Conservation (phyloP, 2,797 vertebrate species). For the Semotilus atromaculatus region DNA sequence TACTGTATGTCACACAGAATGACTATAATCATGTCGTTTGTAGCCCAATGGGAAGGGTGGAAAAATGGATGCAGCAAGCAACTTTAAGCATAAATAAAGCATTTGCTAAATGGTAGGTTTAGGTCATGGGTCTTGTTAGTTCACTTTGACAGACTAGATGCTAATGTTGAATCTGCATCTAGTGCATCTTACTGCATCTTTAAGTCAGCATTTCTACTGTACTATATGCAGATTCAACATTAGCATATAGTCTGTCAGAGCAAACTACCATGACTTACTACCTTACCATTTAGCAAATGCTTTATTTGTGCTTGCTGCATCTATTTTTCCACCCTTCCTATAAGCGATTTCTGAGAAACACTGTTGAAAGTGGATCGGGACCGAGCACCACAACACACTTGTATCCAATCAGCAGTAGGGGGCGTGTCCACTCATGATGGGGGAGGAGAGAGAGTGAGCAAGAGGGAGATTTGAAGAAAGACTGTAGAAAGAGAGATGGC, state of each 20-base stretch:
- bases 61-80: conserved; percentile 38
- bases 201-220: no score
- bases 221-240: no score
- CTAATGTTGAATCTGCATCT: no score
- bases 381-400: background rate
- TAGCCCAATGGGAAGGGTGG: conserved; percentile 26
- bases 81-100: conserved; percentile 25
- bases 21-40: conserved; percentile 47
- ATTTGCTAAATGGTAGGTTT: conserved; percentile 12
- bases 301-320: no score
- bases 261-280: no score
- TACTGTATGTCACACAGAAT: conserved; percentile 5
- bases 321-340: no score
- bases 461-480: background rate
- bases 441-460: background rate
- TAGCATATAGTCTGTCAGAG: no score
- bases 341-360: background rate
- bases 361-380: background rate
- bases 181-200: no score
- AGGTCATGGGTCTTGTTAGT: conserved; percentile 4
- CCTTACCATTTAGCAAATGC: no score
- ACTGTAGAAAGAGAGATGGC: background rate
- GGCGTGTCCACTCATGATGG: background rate
- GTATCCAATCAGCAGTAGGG: background rate
- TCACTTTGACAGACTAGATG: background rate